Percentiles rank a stretch among this genome's conserved stretches.
These are phyloP conservation scores for Neolamprologus hecqui DNA, from an alignment of 2,113 vertebrate species.

Conservation along the genomic window DNA sequence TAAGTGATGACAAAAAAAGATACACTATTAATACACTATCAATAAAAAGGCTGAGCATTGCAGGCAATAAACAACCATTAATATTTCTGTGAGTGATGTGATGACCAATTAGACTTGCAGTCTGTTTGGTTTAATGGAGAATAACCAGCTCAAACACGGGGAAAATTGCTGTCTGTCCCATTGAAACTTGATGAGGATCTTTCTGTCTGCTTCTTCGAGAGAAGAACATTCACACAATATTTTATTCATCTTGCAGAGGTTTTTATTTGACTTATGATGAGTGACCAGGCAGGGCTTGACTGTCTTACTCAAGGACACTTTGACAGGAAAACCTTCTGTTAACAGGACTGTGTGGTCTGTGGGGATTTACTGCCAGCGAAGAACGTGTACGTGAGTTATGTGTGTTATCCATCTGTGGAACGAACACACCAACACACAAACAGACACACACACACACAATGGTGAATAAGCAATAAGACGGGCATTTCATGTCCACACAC, in stretches of 20 bases:
- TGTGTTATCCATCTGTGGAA: slow-evolving; percentile 48
- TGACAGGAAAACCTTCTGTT: slow-evolving; percentile 53
- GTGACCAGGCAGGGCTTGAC: slow-evolving; percentile 26
- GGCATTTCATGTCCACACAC: slow-evolving; percentile 32
- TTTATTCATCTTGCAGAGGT: slow-evolving; percentile 11
- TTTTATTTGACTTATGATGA: slow-evolving; percentile 27
- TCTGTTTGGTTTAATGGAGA: neutral
- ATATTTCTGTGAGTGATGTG: neutral
- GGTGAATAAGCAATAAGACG: slow-evolving; percentile 2
- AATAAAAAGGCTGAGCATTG: neutral
- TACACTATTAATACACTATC: neutral
- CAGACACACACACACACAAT: neutral
- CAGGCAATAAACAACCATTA: neutral
- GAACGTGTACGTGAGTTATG: slow-evolving; percentile 30
- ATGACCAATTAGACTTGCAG: neutral
- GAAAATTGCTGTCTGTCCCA: neutral
- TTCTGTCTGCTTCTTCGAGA: neutral
- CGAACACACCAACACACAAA: neutral
- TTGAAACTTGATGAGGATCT: neutral
- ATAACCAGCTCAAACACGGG: neutral
- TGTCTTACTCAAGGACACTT: slow-evolving; percentile 62
- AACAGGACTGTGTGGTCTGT: slow-evolving; percentile 39
- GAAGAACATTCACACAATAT: neutral
- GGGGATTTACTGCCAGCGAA: slow-evolving; percentile 51
- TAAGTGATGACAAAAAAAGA: neutral